Evolutionary conservation across 2,797 vertebrate species (phyloP).

Genomic region (Aplochiton taeniatus): DNA sequence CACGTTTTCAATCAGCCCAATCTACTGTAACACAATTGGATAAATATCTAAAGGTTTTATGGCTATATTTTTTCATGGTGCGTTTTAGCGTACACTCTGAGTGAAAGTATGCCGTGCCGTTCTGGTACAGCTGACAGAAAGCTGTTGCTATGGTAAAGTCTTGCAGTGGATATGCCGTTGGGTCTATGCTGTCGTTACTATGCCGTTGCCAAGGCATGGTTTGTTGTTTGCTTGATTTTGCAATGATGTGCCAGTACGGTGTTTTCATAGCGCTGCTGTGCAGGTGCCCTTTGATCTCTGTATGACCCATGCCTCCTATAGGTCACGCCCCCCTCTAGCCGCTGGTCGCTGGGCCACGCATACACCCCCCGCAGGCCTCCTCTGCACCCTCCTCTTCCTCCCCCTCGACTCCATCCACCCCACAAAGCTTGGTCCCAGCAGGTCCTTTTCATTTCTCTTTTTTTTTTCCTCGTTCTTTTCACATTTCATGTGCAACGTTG

Average conservation of each 20-base stretch:
- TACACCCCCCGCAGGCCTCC: constrained; percentile 81
- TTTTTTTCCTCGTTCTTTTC: constrained; percentile 48
- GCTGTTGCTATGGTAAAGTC: constrained; percentile 12
- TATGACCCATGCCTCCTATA: constrained; percentile 70
- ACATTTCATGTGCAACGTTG: constrained; percentile 6
- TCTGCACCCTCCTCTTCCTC: constrained; percentile 76
- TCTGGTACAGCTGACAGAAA: neutral
- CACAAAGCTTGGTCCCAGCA: constrained; percentile 77
- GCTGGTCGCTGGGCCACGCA: constrained; percentile 81
- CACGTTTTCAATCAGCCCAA: no score
- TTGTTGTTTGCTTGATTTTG: constrained; percentile 55
- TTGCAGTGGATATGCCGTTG: constrained; percentile 16
- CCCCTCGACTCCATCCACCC: constrained; percentile 77
- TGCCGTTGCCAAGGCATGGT: constrained; percentile 39
- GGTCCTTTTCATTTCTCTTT: constrained; percentile 74
- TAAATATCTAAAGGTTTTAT: no score
- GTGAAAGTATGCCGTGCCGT: no score
- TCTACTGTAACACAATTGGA: no score
- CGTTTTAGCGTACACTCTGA: no score
- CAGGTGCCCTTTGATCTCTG: constrained; percentile 63
- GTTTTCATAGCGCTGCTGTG: constrained; percentile 51
- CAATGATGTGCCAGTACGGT: neutral
- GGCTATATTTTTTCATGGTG: no score
- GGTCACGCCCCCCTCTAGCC: constrained; percentile 77
- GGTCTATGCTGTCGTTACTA: constrained; percentile 18